Base-by-base conservation (phyloP, 1,140 invertebrate species). In the Diploscapter pachys region DNA sequence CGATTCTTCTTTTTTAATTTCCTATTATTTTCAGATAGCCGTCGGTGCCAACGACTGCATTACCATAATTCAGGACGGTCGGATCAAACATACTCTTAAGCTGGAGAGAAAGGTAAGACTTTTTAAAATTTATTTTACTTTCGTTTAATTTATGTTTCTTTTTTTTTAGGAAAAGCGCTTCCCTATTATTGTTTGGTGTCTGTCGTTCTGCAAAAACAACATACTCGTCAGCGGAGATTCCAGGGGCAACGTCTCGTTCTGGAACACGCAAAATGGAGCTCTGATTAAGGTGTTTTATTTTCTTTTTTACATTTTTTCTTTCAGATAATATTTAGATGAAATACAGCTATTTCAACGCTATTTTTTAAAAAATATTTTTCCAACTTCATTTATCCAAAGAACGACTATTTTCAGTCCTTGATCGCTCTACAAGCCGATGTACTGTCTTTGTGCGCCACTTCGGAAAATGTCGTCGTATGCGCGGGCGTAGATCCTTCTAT, bases 401-500 rank as follows among this genome's bases (percentile, higher is more conserved):
- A 9, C 57, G 1, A 2, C 1, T 2, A 9, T 64, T 5, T 64
- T 48, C 8, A 68, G 66, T 52, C 53, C 11, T 2, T 68, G 6
- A 53, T 9, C 51, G 11, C 66, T 13, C 66, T 55, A 55, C 66
- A 68, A 48, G 66, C 66, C 8, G 66, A 68, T 55, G 57, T 68
- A 5, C 51, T 68, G 6, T 5, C 66, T 11, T 52, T 68, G 51
- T 52, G 49, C 51, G 0, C 48, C 9, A 8, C 5, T 9, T 52
- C 11, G 6, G 66, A 54, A 6, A 52, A 52, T 55, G 57, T 68
- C 51, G 53, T 53, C 56, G 31, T 31, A 31, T 57, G 59, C 9
- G 64, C 73, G 11, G 73, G 73, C 9, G 73, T 74, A 3, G 73
- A 74, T 74, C 73, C 73, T 53, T 48, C 65, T 48, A 69, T 74